Evolutionary conservation across 2,888 invertebrate species (phyloP).

Genomic region (Periphyllus acericola): DNA sequence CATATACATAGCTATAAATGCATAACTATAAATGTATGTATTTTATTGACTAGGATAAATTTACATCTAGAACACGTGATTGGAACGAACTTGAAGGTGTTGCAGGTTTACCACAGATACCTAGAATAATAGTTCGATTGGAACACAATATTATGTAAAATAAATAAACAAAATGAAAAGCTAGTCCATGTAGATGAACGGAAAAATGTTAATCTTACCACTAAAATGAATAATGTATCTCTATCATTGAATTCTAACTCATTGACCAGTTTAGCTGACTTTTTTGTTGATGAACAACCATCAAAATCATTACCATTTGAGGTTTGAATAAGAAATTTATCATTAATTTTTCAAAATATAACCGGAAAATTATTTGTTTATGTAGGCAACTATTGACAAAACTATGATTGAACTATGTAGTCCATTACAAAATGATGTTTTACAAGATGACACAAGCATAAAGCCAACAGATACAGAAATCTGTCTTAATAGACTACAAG

Average conservation of each 20-base stretch:
- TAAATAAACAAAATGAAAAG: conserved; percentile 63
- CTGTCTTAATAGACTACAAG: conserved; percentile 36
- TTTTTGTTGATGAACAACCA: conserved; percentile 88
- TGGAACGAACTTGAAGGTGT: conserved; percentile 75
- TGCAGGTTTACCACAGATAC: conserved; percentile 65
- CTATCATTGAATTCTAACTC: conserved; percentile 83
- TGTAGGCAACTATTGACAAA: conserved; percentile 53
- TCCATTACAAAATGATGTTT: conserved; percentile 26
- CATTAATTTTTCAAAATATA: not conserved
- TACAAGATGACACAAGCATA: conserved; percentile 67
- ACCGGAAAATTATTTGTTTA: not conserved
- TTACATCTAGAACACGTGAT: conserved; percentile 70
- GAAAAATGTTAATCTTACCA: conserved; percentile 64
- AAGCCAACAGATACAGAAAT: conserved; percentile 69
- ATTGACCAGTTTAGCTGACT: conserved; percentile 81
- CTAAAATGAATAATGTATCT: conserved; percentile 70
- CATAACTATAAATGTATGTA: conserved; percentile 17
- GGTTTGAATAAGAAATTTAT: conserved; percentile 69
- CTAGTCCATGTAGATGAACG: conserved; percentile 64
- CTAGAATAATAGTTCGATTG: conserved; percentile 73
- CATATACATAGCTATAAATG: not conserved
- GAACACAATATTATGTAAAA: conserved; percentile 72
- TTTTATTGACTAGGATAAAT: conserved; percentile 62
- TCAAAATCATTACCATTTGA: conserved; percentile 83
- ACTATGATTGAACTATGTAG: conserved; percentile 33